Evolutionary conservation across 2,113 vertebrate genomes (phyloP), one percentile per base, ranked within the genome.

Genomic region (Regulus satrapa): DNA sequence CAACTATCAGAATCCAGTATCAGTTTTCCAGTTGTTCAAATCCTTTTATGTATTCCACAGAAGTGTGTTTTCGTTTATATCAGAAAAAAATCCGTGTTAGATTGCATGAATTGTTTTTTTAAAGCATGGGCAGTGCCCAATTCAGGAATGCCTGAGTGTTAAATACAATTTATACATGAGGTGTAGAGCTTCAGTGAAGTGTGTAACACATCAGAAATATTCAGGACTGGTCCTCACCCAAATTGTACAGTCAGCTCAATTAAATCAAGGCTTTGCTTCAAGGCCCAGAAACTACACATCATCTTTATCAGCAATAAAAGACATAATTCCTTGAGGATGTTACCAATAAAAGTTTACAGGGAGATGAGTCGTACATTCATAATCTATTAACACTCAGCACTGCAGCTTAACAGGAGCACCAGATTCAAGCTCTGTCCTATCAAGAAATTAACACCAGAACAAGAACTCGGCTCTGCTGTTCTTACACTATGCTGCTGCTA

Each of bases 121-220:
- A 38, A 79, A 79, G 68, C n/a, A 59, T 0, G 0, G 34, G 61
- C 40, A 72, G 54, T 79, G 20, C 34, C 58, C 56, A 56, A 34
- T 32, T 32, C 59, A 66, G 61, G 32, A 86, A 54, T 45, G 25
- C 52, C 43, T 20, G 43, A 36, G 46, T 29, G 45, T 1, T 83
- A 63, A 72, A 80, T 48, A 21, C 19, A 20, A 21, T 56, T 83
- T 7, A 38, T 18, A 62, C 34, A 9, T 2, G 72, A n/a, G 49
- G 28, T 32, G 8, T 20, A 18, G 63, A 68, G 62, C 28, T 79
- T 74, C 72, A 78, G 28, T n/a, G 20, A 75, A 86, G 46, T 5
- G 9, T 7, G 0, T 36, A 83, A 49, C 34, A 21, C 18, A 49
- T 19, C 0, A 0, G 21, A 84, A 91, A 77, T 62, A 31, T 9